Percentiles rank a stretch among this genome's conserved stretches.
Evolutionary conservation across 1,140 invertebrate genomes (phyloP).

Genomic region (Lordiphosa clarofinis): DNA sequence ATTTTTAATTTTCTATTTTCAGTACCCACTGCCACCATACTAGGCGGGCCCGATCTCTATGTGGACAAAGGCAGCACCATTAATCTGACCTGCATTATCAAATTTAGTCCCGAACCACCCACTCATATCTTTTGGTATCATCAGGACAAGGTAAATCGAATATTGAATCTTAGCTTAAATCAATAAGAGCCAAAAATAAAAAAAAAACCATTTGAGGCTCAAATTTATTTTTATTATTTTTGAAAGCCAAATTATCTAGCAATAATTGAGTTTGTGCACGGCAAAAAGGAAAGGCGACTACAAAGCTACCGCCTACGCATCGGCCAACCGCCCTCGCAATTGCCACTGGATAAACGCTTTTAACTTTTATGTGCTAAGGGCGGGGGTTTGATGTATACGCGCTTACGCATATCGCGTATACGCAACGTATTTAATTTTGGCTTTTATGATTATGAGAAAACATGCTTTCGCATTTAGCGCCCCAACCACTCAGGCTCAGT

Average conservation of each 20-base stretch:
- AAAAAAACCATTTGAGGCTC: conserved; percentile 49
- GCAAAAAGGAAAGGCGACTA: conserved; percentile 1
- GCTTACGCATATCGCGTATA: conserved; percentile 61
- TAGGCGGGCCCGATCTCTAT: conserved; percentile 92
- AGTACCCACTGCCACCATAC: conserved; percentile 93
- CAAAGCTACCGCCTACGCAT: conserved; percentile 4
- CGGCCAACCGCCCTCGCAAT: conserved; percentile 46
- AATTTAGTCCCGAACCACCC: conserved; percentile 92
- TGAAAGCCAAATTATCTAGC: conserved; percentile 62
- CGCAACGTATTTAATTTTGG: conserved; percentile 74
- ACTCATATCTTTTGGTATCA: conserved; percentile 97
- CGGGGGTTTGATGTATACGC: conserved; percentile 22
- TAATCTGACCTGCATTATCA: conserved; percentile 93
- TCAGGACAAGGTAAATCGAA: conserved; percentile 91
- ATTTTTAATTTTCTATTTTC: conserved; percentile 35
- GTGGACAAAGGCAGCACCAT: conserved; percentile 93
- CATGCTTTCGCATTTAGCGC: conserved; percentile 72
- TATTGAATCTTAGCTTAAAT: conserved; percentile 28
- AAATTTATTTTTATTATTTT: conserved; percentile 20
- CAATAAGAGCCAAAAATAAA: conserved; percentile 34
- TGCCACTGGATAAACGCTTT: conserved; percentile 72
- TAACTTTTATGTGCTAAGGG: conserved; percentile 66
- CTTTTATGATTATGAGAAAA: conserved; percentile 78
- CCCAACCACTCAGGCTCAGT: neutral
- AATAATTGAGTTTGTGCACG: conserved; percentile 69